These are phyloP conservation scores for Cantharis lateralis DNA, from an alignment of 2,888 invertebrate genomes.

Conservation along the genomic window DNA sequence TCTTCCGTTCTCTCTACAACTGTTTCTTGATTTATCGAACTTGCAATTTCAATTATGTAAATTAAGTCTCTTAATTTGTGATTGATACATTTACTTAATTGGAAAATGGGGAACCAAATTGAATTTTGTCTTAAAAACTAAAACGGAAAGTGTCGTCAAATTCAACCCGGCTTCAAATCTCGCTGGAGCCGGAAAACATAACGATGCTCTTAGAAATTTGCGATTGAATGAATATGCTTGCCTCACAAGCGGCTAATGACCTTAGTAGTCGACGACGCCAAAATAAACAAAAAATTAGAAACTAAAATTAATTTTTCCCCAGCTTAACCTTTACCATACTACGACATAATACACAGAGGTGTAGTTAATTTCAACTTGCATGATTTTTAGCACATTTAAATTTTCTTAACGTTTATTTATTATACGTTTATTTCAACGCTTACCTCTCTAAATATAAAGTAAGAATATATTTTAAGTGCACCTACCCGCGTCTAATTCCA, in stretches of 20 bases:
- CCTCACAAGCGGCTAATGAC: background rate
- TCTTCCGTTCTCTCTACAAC: conserved; percentile 10
- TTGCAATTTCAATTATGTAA: background rate
- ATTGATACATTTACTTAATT: background rate
- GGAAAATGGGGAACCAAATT: background rate
- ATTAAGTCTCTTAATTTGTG: background rate
- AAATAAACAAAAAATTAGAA: background rate
- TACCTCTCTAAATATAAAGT: background rate
- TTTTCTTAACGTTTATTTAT: background rate
- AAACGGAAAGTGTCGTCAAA: background rate
- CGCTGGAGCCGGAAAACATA: background rate
- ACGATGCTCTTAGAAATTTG: background rate
- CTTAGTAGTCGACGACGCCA: background rate
- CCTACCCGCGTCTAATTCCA: background rate
- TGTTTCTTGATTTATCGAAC: conserved; percentile 9
- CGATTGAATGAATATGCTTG: background rate
- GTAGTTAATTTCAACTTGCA: background rate
- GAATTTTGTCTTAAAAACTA: background rate
- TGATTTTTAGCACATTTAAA: background rate
- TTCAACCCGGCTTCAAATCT: background rate
- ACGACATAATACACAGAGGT: background rate
- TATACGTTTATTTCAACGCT: background rate
- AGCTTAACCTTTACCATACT: background rate
- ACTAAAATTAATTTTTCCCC: background rate
- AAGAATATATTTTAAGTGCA: background rate